Conservation (phyloP, 1,140 invertebrate genomes). For the Pinna nobilis region DNA sequence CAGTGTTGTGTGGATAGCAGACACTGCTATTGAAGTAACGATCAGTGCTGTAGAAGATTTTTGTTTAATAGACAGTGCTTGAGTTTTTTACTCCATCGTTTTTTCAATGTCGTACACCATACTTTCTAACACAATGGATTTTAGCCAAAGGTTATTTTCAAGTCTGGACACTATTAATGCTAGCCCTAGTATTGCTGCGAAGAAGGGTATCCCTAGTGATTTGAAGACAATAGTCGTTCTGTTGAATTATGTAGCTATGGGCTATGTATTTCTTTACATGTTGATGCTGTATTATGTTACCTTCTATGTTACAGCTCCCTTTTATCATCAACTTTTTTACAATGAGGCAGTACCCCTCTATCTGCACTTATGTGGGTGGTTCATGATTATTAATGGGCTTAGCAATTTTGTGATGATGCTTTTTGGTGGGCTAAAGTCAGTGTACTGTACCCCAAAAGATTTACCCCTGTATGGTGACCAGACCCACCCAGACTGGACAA, state of each 20-base stretch:
- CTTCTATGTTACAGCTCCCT: constrained; percentile 22
- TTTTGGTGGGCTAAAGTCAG: constrained; percentile 22
- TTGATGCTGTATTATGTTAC: constrained; percentile 5
- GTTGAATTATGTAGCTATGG: constrained; percentile 31
- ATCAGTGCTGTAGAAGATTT: too few species aligned
- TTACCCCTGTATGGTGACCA: constrained; percentile 14
- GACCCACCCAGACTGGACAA: constrained; percentile 24
- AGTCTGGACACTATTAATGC: too few species aligned
- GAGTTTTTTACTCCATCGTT: too few species aligned
- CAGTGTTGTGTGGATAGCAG: too few species aligned
- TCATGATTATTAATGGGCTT: constrained; percentile 2
- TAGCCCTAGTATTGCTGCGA: too few species aligned
- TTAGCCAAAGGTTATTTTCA: too few species aligned
- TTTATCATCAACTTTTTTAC: not conserved
- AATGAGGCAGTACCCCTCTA: not conserved
- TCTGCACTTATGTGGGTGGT: constrained; percentile 4
- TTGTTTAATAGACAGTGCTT: too few species aligned
- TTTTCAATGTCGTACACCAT: too few species aligned
- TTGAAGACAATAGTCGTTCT: too few species aligned
- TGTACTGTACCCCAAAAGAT: constrained; percentile 29
- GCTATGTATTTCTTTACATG: constrained; percentile 7
- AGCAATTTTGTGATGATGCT: constrained; percentile 24
- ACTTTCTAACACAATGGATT: too few species aligned
- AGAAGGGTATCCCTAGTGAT: too few species aligned
- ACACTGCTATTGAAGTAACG: too few species aligned